Base-by-base conservation (phyloP, 53 echinoderm and acorn worm genomes). In the Luidia sarsii region DNA sequence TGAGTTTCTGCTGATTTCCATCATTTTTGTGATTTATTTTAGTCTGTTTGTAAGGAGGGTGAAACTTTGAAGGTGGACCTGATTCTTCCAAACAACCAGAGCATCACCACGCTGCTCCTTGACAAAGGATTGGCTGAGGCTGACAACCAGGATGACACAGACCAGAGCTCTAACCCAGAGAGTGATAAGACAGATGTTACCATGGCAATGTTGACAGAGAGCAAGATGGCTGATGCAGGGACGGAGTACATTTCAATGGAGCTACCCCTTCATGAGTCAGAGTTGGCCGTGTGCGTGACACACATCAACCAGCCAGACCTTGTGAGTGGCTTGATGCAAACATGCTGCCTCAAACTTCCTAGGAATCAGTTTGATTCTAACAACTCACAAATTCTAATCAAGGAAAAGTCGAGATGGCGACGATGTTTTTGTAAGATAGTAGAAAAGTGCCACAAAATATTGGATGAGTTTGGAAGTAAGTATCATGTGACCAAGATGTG, bases 41-140 rank as follows among this genome's bases (percentile, higher is more conserved):
- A 90, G 90, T 71, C 85, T 8, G 34, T 73, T 13, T 81, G 73
- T 32, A 65, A 43, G 20, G 38, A 48, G 22, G 72, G 71, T 2
- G 80, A 87, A 71, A 71, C 91, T 1, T 32, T 90, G 38, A 85
- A 72, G 15, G 94, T 94, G 7, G 90, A 94, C 35, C 81, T 94
- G 2, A 36, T 80, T 36, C 82, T 90, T 1, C 90, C 90, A 1
- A 70, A 25, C 28, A 88, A 85, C 13, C 82, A 88, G 50, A 85
- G 85, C 34, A 77, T 88, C 24, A 24, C 50, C 3, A 61, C 49
- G n/a, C 33, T 94, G 3, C 79, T 94, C 19, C 41, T 94, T 8
- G 74, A 13, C 22, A 67, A 82, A 6, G 90, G 85, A 0, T 62
- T 85, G 0, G 88, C 82, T 0, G 45, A 69, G 21, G 46, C 34